Base-by-base conservation (phyloP, 2,888 invertebrate genomes). In the Agrotis segetum region DNA sequence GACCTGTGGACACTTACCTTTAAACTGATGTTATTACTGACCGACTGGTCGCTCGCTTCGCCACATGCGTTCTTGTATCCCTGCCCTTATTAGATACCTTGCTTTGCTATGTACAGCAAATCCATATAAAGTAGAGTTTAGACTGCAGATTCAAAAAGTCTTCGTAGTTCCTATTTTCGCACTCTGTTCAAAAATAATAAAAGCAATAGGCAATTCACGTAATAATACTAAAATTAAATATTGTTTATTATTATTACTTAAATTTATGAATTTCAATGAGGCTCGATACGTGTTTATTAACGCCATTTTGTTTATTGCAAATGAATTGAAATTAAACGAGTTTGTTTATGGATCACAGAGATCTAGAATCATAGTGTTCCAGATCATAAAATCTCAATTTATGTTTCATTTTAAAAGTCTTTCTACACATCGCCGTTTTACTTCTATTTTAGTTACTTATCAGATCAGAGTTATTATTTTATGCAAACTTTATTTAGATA, bases 131-230 rank as follows among this genome's bases (percentile, higher is more conserved):
- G 79, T 82, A 78, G 74, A 74, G 61, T 58, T 62, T 85, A 83
- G 78, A 72, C 61, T 69, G 62, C 75, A 67, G 79, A 50, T 70
- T 74, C 74, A 70, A 71, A 21, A 81, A 83, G 74, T 82, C 74
- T 83, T 85, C 80, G 87, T 90, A 90, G 91, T 91, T 91, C 90
- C 91, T 91, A 91, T 88, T 88, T 86, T 89, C 76, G 81, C 89
- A 86, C 85, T 84, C 81, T 73, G 67, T 79, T 79, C 59, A 74
- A 77, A 71, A 72, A 67, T 81, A 71, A 80, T 81, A 60, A 83
- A 70, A 58, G 83, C 81, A 79, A 77, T 83, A 80, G 85, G 73
- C 79, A 73, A 78, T 83, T 81, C 82, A 83, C 79, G 68, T 84
- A 85, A 83, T 82, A 63, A 76, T 79, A 83, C 66, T 66, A 80